Conservation (phyloP, 2,113 vertebrate species). For the Hypomesus transpacificus region DNA sequence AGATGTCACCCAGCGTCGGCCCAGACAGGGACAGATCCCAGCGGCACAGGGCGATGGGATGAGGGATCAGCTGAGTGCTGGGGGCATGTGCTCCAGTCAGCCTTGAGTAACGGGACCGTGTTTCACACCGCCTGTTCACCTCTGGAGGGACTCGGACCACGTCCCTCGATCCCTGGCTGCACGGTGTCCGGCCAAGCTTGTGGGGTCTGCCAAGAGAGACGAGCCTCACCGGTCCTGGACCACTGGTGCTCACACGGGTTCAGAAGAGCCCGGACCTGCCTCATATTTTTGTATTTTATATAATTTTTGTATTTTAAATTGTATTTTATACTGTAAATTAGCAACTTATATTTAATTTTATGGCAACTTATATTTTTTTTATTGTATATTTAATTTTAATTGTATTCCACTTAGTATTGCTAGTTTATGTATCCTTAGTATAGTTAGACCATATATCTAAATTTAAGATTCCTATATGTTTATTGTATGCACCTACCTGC, state of each 20-base stretch:
- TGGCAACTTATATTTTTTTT: too few species aligned
- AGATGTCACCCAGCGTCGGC: slow-evolving; percentile 41
- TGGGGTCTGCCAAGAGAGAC: slow-evolving; percentile 30
- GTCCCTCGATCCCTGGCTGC: slow-evolving; percentile 10
- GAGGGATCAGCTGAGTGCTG: slow-evolving; percentile 48
- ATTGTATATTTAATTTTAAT: too few species aligned
- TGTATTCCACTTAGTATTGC: too few species aligned
- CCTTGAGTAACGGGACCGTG: slow-evolving; percentile 43
- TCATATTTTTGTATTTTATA: too few species aligned
- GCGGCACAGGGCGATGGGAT: slow-evolving; percentile 50
- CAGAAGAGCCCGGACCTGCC: slow-evolving; percentile 52
- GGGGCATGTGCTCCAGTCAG: slow-evolving; percentile 48
- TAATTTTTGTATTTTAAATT: too few species aligned
- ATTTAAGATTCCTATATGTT: too few species aligned
- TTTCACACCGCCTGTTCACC: slow-evolving; percentile 33
- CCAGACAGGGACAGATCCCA: slow-evolving; percentile 53
- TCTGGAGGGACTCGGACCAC: slow-evolving; percentile 22
- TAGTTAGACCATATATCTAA: too few species aligned
- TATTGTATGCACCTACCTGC: too few species aligned
- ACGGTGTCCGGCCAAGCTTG: neutral
- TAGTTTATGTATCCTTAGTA: too few species aligned
- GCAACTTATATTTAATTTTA: too few species aligned
- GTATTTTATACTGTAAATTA: too few species aligned
- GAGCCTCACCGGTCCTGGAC: slow-evolving; percentile 27
- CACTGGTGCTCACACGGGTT: slow-evolving; percentile 51